These are phyloP conservation scores for Malthinus seriepunctatus DNA, from an alignment of 2,888 invertebrate genomes.

Conservation along the genomic window DNA sequence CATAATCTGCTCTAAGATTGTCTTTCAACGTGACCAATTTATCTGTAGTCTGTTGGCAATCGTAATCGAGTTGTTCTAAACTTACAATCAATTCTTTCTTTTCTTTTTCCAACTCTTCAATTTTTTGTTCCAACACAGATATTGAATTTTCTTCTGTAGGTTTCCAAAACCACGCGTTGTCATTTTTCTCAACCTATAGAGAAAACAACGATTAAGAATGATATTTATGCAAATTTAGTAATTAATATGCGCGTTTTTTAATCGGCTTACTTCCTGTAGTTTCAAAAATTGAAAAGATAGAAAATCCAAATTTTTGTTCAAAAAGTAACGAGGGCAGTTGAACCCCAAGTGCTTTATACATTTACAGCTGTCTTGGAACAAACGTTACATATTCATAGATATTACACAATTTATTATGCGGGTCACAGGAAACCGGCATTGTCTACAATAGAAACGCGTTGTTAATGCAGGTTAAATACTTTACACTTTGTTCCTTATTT, in stretches of 20 bases:
- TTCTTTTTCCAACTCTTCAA: constrained; percentile 44
- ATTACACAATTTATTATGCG: constrained; percentile 34
- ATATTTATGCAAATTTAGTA: no score
- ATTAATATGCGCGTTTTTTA: no score
- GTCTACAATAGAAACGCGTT: constrained; percentile 37
- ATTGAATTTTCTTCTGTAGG: constrained; percentile 9
- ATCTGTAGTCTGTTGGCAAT: constrained; percentile 50
- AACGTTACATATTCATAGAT: constrained; percentile 35
- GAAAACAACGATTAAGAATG: no score
- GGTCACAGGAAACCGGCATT: constrained; percentile 44
- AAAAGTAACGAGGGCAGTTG: no score
- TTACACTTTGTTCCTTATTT: constrained; percentile 29
- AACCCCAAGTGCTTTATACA: background rate
- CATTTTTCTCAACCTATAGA: background rate
- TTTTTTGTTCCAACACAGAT: constrained; percentile 18
- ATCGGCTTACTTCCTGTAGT: no score
- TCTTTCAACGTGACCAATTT: constrained; percentile 49
- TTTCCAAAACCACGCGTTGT: constrained; percentile 27
- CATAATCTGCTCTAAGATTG: constrained; percentile 47
- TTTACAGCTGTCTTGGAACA: constrained; percentile 15
- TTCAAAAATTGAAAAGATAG: no score
- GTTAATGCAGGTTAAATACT: constrained; percentile 47
- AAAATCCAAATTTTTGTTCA: no score
- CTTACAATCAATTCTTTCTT: constrained; percentile 44
- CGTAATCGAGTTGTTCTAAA: constrained; percentile 50